Conservation (phyloP, 64 coral and sea anemone species). For the Platygyra sinensis region DNA sequence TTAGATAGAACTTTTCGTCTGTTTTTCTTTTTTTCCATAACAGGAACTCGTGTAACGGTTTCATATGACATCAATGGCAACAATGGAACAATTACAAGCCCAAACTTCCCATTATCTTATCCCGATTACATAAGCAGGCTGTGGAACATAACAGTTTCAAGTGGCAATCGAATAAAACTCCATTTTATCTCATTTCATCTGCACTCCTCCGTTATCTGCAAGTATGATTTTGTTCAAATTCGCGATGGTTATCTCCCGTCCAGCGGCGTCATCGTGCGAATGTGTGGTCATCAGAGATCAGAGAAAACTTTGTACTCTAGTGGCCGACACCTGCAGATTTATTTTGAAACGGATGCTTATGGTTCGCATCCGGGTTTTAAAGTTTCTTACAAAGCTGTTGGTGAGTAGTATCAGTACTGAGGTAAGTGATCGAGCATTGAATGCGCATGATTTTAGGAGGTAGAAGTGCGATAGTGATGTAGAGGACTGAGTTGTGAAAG, state of each 20-base stretch:
- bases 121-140: not conserved
- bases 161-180: constrained; percentile 9
- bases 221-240: constrained; percentile 13
- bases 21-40: not conserved
- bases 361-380: not conserved
- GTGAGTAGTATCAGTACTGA: not conserved
- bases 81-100: constrained; percentile 9
- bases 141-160: constrained; percentile 20
- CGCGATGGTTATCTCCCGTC: not conserved
- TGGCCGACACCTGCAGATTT: constrained; percentile 2
- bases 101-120: constrained; percentile 26
- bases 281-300: not conserved
- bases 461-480: not conserved
- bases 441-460: not conserved
- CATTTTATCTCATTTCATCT: constrained; percentile 31
- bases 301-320: constrained; percentile 1
- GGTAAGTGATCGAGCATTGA: not conserved
- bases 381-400: constrained; percentile 7
- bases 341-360: not conserved
- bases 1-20: too few relatives aligned
- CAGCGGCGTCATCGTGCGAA: constrained; percentile 36
- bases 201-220: not conserved
- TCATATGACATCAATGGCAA: not conserved
- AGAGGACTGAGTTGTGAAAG: not conserved
- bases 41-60: not conserved